Evolutionary conservation across 2,113 vertebrate genomes (phyloP), one percentile per base, ranked within the genome.

Genomic region (Gopherus evgoodei): DNA sequence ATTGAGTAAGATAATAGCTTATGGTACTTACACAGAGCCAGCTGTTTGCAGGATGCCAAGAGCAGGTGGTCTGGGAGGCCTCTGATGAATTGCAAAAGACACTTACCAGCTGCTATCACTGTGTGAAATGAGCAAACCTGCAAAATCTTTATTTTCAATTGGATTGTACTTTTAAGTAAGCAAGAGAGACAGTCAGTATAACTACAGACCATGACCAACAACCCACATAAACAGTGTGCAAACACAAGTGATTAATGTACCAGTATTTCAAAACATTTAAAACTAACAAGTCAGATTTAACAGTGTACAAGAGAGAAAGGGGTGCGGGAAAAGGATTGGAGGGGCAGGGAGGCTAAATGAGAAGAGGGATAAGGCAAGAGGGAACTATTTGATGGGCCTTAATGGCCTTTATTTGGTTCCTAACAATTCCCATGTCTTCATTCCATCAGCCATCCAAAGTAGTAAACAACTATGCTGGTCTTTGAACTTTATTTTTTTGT

Each of bases 1-100:
- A 98, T 98, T 96, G 97, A 97, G 95, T 98, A 98, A 98, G 98
- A 98, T 97, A 98, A 98, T 97, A 97, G 98, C 98, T 98, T 97
- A 96, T 97, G 98, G 97, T 98, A 97, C 98, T 98, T 97, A 98
- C 97, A 96, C 93, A 19, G 98, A 97, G 97, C 98, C 98, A 98
- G 98, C 98, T 98, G 98, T 98, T 98, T 97, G 98, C 98, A 97
- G 97, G 98, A 97, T 98, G 98, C 97, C 38, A 97, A 96, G 98
- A 98, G 98, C 98, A 98, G 98, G 98, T 98, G 98, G 98, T 98
- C 97, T 97, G 97, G 97, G 98, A 98, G 97, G 98, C 98, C 98
- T 98, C 98, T 98, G 98, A 98, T 98, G 98, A 98, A 98, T 98
- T 98, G 98, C 98, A 98, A 98, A 98, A 98, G 98, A 98, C 98